These are phyloP conservation scores for Drosophila parvula DNA, from an alignment of 1,140 invertebrate species.

Conservation along the genomic window DNA sequence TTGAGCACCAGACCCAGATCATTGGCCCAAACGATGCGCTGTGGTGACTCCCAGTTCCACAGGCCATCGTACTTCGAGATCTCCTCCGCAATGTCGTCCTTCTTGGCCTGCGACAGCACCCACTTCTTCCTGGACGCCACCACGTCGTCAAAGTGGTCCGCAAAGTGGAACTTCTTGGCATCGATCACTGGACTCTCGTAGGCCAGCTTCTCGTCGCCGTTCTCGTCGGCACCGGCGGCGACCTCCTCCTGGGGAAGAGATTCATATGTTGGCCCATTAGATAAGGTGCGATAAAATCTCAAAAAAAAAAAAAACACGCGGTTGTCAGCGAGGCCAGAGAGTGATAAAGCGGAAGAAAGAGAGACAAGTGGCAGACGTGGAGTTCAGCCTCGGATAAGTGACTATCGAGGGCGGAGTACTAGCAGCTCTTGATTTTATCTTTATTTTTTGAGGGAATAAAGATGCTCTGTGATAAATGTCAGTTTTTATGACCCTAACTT, in stretches of 20 bases:
- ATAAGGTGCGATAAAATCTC: slow-evolving; percentile 48
- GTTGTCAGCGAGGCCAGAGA: slow-evolving; percentile 28
- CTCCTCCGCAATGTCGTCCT: slow-evolving; percentile 95
- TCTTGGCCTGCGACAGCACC: slow-evolving; percentile 96
- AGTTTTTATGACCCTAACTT: not conserved
- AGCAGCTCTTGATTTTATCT: not conserved
- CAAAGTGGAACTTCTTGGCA: slow-evolving; percentile 89
- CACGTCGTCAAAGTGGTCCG: slow-evolving; percentile 95
- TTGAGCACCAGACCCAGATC: slow-evolving; percentile 96
- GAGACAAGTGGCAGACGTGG: slow-evolving; percentile 12
- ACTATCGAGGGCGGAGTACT: not conserved
- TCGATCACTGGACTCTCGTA: slow-evolving; percentile 87
- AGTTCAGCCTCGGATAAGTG: slow-evolving; percentile 2
- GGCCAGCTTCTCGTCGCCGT: slow-evolving; percentile 61
- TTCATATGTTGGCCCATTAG: slow-evolving; percentile 21
- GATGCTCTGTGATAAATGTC: not conserved
- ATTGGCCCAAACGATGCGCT: slow-evolving; percentile 90
- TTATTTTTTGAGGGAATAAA: no score
- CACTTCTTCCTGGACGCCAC: slow-evolving; percentile 91
- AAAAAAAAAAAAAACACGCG: slow-evolving; percentile 49
- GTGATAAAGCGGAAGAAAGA: slow-evolving; percentile 3
- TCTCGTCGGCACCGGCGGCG: not conserved
- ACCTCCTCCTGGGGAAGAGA: slow-evolving; percentile 58
- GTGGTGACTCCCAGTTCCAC: slow-evolving; percentile 91
- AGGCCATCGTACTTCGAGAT: slow-evolving; percentile 98